Conservation (phyloP, 2,888 invertebrate genomes). For the Dryobotodes eremita region DNA sequence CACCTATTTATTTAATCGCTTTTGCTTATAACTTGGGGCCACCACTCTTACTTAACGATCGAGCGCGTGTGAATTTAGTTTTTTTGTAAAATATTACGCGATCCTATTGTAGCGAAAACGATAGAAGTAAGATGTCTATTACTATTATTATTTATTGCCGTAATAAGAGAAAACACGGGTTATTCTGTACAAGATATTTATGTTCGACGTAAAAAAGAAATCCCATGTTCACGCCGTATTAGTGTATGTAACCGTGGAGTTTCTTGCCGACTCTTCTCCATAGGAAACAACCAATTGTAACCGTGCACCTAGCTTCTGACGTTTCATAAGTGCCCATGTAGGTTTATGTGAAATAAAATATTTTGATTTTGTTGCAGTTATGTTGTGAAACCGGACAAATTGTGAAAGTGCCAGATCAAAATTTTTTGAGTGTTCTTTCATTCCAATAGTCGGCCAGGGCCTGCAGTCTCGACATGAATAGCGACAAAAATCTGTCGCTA, state of each 20-base stretch:
- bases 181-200: slow-evolving; percentile 13
- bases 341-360: too few relatives aligned
- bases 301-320: too few relatives aligned
- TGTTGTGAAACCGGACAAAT: not conserved
- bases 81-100: slow-evolving; percentile 65
- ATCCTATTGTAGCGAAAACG: slow-evolving; percentile 54
- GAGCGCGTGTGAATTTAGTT: slow-evolving; percentile 63
- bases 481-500: too few relatives aligned
- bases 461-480: too few relatives aligned
- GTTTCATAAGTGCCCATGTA: too few relatives aligned
- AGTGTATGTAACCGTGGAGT: not conserved
- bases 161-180: slow-evolving; percentile 39
- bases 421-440: not conserved
- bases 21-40: not conserved
- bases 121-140: slow-evolving; percentile 43
- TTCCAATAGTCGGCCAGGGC: not conserved
- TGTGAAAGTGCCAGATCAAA: not conserved
- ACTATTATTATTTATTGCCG: slow-evolving; percentile 37
- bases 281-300: too few relatives aligned
- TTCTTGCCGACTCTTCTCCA: too few relatives aligned
- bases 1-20: slow-evolving; percentile 11
- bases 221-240: not conserved
- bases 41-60: slow-evolving; percentile 56
- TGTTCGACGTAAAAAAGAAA: not conserved
- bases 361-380: not conserved